These are phyloP conservation scores for Samia ricini DNA, from an alignment of 1,140 invertebrate species.

Conservation along the genomic window DNA sequence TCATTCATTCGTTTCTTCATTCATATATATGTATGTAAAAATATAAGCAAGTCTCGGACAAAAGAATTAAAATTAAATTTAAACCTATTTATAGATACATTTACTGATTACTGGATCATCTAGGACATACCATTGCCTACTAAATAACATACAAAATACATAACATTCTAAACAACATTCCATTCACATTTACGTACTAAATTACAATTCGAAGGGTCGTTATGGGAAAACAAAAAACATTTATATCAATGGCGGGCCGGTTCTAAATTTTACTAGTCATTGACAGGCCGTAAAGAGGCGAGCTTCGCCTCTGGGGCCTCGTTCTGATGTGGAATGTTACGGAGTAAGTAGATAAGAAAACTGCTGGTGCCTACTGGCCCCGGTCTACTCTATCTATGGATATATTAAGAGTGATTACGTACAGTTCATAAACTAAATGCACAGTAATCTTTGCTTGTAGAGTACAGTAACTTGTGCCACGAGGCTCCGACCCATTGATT, in stretches of 20 bases:
- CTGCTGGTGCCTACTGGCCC: slow-evolving; percentile 39
- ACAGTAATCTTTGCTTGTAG: too few relatives aligned
- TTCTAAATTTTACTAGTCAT: slow-evolving; percentile 75
- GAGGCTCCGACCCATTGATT: too few relatives aligned
- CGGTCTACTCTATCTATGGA: slow-evolving; percentile 17
- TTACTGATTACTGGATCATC: too few relatives aligned
- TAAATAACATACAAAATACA: slow-evolving; percentile 5
- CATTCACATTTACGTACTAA: slow-evolving; percentile 48
- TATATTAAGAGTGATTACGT: slow-evolving; percentile 24
- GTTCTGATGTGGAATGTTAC: slow-evolving; percentile 41
- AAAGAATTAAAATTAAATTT: too few relatives aligned
- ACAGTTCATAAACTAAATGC: too few relatives aligned
- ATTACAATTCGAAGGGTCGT: slow-evolving; percentile 74
- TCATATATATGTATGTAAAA: too few relatives aligned
- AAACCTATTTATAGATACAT: too few relatives aligned
- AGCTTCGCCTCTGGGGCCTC: slow-evolving; percentile 52
- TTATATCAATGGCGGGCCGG: slow-evolving; percentile 73
- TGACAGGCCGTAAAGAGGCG: slow-evolving; percentile 72
- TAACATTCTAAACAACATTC: slow-evolving; percentile 26
- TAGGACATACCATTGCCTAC: neutral
- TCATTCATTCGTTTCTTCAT: too few relatives aligned
- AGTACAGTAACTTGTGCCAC: too few relatives aligned
- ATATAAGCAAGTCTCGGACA: too few relatives aligned
- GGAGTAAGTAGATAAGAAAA: slow-evolving; percentile 62
- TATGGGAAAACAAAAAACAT: slow-evolving; percentile 77